phyloP scores from a whole-genome alignment of 2,888 invertebrate species.

The Plebejus anna region DNA sequence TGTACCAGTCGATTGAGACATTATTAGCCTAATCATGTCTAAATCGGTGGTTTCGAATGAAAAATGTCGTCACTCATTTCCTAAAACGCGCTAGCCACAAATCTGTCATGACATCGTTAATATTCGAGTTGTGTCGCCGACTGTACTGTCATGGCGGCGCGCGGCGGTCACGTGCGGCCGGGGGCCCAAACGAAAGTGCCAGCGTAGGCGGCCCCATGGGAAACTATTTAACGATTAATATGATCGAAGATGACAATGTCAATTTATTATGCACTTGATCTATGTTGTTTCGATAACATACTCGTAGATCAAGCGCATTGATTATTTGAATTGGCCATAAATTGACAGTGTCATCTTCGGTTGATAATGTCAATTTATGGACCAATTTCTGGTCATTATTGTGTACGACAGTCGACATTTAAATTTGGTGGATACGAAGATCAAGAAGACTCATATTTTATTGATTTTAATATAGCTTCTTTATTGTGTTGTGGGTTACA shows the following conservation, averaged over 20 bases:
- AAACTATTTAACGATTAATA: not conserved
- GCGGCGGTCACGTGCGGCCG: conserved; percentile 62
- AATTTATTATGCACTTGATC: not conserved
- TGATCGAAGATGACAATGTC: conserved; percentile 3
- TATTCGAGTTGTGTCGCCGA: conserved; percentile 20
- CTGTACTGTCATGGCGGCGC: conserved; percentile 51
- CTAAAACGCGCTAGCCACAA: conserved; percentile 1
- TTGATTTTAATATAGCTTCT: no score
- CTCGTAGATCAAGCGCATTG: not conserved
- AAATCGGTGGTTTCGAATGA: not conserved
- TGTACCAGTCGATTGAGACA: not conserved
- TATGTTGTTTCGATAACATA: not conserved
- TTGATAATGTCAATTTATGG: not conserved
- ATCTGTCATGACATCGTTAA: conserved; percentile 4
- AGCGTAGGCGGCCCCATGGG: conserved; percentile 60
- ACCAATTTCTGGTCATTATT: not conserved
- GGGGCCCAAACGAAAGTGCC: conserved; percentile 69
- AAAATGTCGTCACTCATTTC: conserved; percentile 4
- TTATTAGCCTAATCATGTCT: not conserved
- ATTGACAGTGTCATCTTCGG: not conserved
- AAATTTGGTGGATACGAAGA: not conserved
- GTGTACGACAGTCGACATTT: not conserved
- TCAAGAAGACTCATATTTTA: no score
- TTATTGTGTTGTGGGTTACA: no score
- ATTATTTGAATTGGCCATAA: not conserved